Evolutionary conservation across 2,888 invertebrate species (phyloP), one percentile per base, ranked within the genome.

Genomic region (Nemotelus pantherinus): DNA sequence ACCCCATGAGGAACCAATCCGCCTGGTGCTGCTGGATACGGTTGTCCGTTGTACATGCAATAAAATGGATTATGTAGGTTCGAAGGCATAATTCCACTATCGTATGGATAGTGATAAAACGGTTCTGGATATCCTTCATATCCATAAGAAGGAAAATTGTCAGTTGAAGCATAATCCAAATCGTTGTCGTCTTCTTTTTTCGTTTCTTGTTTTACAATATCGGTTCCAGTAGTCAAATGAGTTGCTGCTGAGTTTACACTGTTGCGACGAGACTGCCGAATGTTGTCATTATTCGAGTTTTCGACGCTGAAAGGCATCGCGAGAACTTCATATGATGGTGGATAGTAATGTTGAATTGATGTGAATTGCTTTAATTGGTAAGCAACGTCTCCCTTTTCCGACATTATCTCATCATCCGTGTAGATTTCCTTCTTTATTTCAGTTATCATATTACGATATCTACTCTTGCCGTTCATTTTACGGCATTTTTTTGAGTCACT

Each of bases 311-410:
- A 81, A 75, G 82, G 83, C 81, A 82, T 80, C 41, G 84, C 81
- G 25, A 84, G 81, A 79, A 81, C 82, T 63, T 84, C 83, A 41
- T 82, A 81, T 5, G 82, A 79, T 2, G 82, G 81, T 7, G 83
- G 80, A 2, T 81, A 82, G 57, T 84, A 84, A 79, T 84, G 82
- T 64, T 83, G 82, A 65, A 83, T 82, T 79, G 82, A 82, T 0
- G 83, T 82, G 68, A 82, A 83, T 76, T 82, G 82, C 63, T 82
- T 83, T 60, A 84, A 80, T 77, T 82, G 84, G 58, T 82, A 83
- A 53, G 81, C 81, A 58, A 82, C 81, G 58, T 81, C 57, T 77
- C 77, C 75, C 82, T 82, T 9, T 75, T 65, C 47, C 72, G 79
- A 57, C 79, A 80, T 48, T 5, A 76, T 48, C n/a, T 77, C 77